phyloP scores from a whole-genome alignment of 2,113 vertebrate genomes.

The Ranitomeya imitator region DNA sequence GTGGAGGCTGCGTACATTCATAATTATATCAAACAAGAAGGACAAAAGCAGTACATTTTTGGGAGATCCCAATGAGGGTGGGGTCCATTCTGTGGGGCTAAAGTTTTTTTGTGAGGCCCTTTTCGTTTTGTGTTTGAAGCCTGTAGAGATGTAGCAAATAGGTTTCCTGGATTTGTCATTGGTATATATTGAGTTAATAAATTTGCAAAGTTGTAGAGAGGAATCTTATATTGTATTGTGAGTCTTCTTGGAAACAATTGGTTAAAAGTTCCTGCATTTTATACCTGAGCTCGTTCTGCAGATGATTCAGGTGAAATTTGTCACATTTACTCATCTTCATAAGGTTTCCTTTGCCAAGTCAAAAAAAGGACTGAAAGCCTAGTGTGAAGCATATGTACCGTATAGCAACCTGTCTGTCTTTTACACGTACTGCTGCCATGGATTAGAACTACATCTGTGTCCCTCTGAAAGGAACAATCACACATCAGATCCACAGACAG shows the following conservation, averaged over 20 bases:
- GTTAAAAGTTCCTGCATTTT: slow-evolving; percentile 23
- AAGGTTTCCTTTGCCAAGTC: slow-evolving; percentile 33
- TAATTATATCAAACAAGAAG: too few relatives aligned
- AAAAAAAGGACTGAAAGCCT: not conserved
- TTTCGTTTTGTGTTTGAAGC: not conserved
- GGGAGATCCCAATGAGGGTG: too few relatives aligned
- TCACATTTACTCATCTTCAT: slow-evolving; percentile 44
- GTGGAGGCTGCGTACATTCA: too few relatives aligned
- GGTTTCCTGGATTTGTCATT: too few relatives aligned
- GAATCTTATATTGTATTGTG: not conserved
- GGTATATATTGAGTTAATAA: not conserved
- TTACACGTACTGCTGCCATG: slow-evolving; percentile 39
- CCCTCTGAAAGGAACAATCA: not conserved
- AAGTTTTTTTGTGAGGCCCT: not conserved
- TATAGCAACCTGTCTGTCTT: slow-evolving; percentile 42
- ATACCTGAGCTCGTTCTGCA: not conserved
- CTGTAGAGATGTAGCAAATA: too few relatives aligned
- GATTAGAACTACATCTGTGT: slow-evolving; percentile 9
- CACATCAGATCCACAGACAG: not conserved
- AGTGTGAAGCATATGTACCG: slow-evolving; percentile 49
- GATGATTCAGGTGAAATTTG: slow-evolving; percentile 28
- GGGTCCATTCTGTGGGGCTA: too few relatives aligned
- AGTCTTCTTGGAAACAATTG: not conserved
- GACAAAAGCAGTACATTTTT: too few relatives aligned
- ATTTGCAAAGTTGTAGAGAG: not conserved